Evolutionary conservation across 1,140 invertebrate genomes (phyloP), one percentile per base, ranked within the genome.

Genomic region (Meloidogyne hapla): DNA sequence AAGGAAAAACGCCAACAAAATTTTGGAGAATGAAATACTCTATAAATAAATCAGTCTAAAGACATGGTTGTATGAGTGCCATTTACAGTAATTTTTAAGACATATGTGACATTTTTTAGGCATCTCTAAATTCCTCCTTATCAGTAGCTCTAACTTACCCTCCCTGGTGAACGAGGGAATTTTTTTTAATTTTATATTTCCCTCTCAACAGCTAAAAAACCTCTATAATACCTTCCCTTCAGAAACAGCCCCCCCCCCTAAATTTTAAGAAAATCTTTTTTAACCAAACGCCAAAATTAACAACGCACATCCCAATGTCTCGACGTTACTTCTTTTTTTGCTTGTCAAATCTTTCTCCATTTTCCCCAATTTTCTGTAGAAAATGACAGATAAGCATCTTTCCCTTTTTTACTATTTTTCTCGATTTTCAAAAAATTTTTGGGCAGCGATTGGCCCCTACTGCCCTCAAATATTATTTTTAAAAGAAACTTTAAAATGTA

Each of bases 381-480:
- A 33, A 66, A 66, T 66, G 26, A 28, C 18, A 66, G 26, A 28
- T 66, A 28, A 33, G 26, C 48, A 56, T 56, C 65, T 66, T 40
- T 26, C 65, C 65, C 65, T 18, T 26, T 40, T 66, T 66, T 66
- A 13, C 6, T 26, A 0, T 9, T 66, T 66, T 40, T 66, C 65
- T 10, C 65, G 26, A 33, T 66, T 40, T 66, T 25, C 13, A 56
- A 56, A 56, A 56, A n/a, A n/a, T n/a, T 56, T 66, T 66, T 40
- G 25, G 18, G 26, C 15, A 66, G 15, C 15, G 65, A 66, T 33
- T 66, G 38, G 38, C 26, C 65, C 10, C 5, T 66, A 66, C 28
- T 26, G 28, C 2, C 63, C 12, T 26, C 21, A 15, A 65, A 65
- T n/a, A 33, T 18, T 66, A 42, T 42, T n/a, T 56, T 56, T n/a